phyloP scores from a whole-genome alignment of 2,797 vertebrate species.

The Coccyzus lansbergi region DNA sequence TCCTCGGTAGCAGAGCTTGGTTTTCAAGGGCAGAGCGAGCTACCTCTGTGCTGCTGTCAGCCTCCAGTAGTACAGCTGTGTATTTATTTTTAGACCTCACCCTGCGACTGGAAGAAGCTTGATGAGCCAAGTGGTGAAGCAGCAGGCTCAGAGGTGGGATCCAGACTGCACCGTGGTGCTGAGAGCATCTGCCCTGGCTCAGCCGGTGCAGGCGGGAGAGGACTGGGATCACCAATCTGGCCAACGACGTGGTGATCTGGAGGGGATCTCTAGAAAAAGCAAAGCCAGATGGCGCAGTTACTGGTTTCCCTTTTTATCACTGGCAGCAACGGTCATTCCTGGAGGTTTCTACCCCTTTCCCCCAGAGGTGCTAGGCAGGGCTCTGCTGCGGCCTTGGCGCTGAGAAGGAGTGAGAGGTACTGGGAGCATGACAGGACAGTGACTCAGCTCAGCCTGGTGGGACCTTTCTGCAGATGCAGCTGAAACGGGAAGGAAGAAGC shows the following conservation, averaged over 20 bases:
- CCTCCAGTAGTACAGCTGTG: not conserved
- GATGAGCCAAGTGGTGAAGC: not conserved
- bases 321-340: fast-evolving
- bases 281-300: not conserved
- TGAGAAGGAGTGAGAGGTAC: not conserved
- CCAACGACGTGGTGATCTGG: fast-evolving
- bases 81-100: not conserved
- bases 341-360: not conserved
- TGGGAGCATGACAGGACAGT: not conserved
- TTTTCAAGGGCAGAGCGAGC: not conserved
- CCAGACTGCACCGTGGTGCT: fast-evolving
- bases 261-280: not conserved
- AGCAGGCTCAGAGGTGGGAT: not conserved
- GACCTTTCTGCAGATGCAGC: conserved; percentile 34
- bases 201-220: fast-evolving
- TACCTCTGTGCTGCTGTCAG: not conserved
- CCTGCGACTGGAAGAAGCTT: not conserved
- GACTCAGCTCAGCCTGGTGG: not conserved
- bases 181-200: not conserved
- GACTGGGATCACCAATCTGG: not conserved
- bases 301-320: not conserved
- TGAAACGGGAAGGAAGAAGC: conserved; percentile 39
- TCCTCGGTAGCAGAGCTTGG: not conserved
- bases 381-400: not conserved
- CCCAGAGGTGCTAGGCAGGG: not conserved